Evolutionary conservation across 2,888 invertebrate species (phyloP), one percentile per base, ranked within the genome.

Genomic region (Dexiosoma caninum): DNA sequence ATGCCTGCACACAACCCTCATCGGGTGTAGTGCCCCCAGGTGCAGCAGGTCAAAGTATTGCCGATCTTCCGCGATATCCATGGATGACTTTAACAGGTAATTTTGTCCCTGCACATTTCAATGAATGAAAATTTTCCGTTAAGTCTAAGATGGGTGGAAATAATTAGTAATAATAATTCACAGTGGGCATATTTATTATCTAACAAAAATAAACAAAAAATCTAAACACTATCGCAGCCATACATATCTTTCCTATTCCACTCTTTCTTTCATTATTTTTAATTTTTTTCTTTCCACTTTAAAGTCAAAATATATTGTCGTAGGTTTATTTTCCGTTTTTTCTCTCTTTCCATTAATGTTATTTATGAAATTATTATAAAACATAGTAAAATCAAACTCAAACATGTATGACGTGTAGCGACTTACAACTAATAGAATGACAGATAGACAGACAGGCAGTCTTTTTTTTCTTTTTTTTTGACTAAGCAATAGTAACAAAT

Each of bases 11-110:
- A 83, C 95, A 95, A 89, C 93, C 94, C 80, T 93, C 94, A 85
- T 91, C 92, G 57, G 92, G 91, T 44, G 91, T 92, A 55, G 92
- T 92, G 79, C 92, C 93, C 76, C 87, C 90, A 46, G 90, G 90
- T 16, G 90, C 90, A 21, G 94, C 95, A 80, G 95, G 95, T 82
- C 96, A 96, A 91, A 95, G 96, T 76, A 94, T 97, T 89, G 96
- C 96, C 60, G 97, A 97, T 91, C 95, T 97, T 90, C 97, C 97
- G 72, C 94, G 97, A 89, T 97, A 97, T 91, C 97, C 97, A 59
- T 97, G 97, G 97, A 97, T 97, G 97, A 96, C 97, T 88, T 96
- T 97, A 91, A 97, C 97, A 93, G 97, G 97, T 97, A 93, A 89
- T 86, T 85, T 60, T 66, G 42, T 55, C 37, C 6, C 1, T 44